Base-by-base conservation (phyloP, 1,140 invertebrate species). In the Mya arenaria region DNA sequence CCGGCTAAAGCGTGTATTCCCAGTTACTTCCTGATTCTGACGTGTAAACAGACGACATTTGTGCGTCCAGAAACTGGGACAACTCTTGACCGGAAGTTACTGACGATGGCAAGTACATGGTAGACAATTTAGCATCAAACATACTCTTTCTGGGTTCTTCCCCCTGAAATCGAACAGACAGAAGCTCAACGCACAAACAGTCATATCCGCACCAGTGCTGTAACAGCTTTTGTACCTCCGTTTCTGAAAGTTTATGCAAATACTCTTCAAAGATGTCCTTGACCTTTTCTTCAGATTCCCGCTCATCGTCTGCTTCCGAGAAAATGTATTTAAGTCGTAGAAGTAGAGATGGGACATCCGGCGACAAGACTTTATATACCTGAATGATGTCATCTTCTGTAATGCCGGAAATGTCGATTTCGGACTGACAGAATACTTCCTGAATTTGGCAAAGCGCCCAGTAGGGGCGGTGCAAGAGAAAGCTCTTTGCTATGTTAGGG, bases 181-280 rank as follows among this genome's bases (percentile, higher is more conserved):
- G 32, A 6, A 71, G 48, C 30, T n/a, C 19, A 0, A 72, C 44
- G 60, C 78, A 81, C 4, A 72, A 39, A 48, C 68, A 72, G 36
- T 81, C 78, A n/a, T 58, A 72, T 4, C 52, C 56, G 44, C 55
- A 62, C 78, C 78, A 81, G 8, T 81, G 56, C 19, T 72, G 52
- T 8, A 81, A 60, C 13, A 81, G 34, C 52, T 62, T 72, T 23
- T 17, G 23, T 17, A 81, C 10, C 4, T 19, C 55, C 4, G 3
- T 13, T n/a, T 41, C 48, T 17, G 66, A 58, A 34, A 81, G 39
- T 52, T 71, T 81, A 37, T 62, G 60, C n/a, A 81, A 48, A 63
- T 72, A 81, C 39, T 71, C 48, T 44, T 81, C 78, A 72, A 81
- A 81, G 8, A 58, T 56, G n/a, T 36, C 30, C 63, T 63, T 81